These are phyloP conservation scores for Ennomos quercinarius DNA, from an alignment of 2,888 invertebrate genomes.

Conservation along the genomic window DNA sequence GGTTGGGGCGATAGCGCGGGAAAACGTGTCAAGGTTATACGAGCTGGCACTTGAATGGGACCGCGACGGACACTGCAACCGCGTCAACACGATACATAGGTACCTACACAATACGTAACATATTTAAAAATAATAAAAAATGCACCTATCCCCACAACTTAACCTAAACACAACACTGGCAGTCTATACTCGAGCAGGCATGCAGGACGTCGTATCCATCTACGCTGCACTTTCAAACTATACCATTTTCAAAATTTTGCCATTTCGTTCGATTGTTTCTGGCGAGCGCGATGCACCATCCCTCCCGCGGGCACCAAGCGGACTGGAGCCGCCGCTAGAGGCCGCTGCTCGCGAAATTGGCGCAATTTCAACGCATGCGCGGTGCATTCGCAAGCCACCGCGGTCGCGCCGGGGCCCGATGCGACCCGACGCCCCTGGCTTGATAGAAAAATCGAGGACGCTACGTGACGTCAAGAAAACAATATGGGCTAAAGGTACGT, in stretches of 20 bases:
- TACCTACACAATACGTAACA: slow-evolving; percentile 47
- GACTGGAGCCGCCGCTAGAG: slow-evolving; percentile 78
- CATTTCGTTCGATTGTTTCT: slow-evolving; percentile 65
- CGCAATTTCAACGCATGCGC: slow-evolving; percentile 83
- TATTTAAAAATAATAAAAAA: slow-evolving; percentile 27
- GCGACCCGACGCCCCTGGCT: slow-evolving; percentile 76
- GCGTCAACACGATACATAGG: slow-evolving; percentile 52
- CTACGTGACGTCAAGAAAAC: slow-evolving; percentile 81
- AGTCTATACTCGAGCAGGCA: slow-evolving; percentile 46
- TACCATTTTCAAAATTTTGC: slow-evolving; percentile 74
- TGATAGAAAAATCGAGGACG: slow-evolving; percentile 84
- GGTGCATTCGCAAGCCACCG: slow-evolving; percentile 69
- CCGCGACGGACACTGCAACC: slow-evolving; percentile 69
- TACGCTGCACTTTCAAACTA: slow-evolving; percentile 67
- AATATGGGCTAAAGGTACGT: slow-evolving; percentile 79
- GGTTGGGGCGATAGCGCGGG: slow-evolving; percentile 77
- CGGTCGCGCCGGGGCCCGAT: slow-evolving; percentile 74
- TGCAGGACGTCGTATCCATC: slow-evolving; percentile 47
- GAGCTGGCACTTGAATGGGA: slow-evolving; percentile 65
- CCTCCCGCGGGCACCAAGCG: slow-evolving; percentile 63
- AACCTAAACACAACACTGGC: slow-evolving; percentile 61
- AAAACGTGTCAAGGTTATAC: slow-evolving; percentile 82
- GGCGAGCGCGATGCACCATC: slow-evolving; percentile 73
- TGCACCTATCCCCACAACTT: slow-evolving; percentile 48
- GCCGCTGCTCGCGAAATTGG: slow-evolving; percentile 81